Percentiles rank a stretch among this genome's conserved stretches.
These are phyloP conservation scores for Heliconius aoede DNA, from an alignment of 2,888 invertebrate species.

Conservation along the genomic window DNA sequence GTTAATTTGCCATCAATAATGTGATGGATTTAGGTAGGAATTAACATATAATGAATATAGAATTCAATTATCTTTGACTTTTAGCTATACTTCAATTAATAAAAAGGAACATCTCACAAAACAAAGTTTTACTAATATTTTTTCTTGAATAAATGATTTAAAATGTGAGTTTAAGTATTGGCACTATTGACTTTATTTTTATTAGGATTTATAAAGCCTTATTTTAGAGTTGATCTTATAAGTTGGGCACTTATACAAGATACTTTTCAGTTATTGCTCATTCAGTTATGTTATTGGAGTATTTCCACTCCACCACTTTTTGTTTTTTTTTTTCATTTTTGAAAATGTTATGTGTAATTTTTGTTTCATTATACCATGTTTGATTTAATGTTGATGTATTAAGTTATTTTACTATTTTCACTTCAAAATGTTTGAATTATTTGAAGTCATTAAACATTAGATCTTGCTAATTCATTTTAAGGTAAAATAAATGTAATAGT, in stretches of 20 bases:
- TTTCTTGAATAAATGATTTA: neutral
- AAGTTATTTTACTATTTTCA: neutral
- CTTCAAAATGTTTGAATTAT: neutral
- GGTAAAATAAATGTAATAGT: neutral
- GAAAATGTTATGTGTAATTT: neutral
- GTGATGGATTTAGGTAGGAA: neutral
- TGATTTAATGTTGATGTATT: slow-evolving; percentile 2
- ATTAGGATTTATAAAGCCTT: neutral
- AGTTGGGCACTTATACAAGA: neutral
- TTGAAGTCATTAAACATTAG: neutral
- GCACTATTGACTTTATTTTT: neutral
- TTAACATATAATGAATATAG: neutral
- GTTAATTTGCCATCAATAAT: slow-evolving; percentile 3
- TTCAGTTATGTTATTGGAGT: neutral
- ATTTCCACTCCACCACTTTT: too few species aligned
- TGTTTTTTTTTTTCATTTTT: neutral
- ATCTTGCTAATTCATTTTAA: neutral
- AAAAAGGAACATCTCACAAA: neutral
- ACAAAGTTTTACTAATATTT: neutral
- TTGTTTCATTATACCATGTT: neutral
- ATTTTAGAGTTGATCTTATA: neutral
- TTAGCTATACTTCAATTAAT: neutral
- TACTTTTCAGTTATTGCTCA: neutral
- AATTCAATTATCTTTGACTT: neutral
- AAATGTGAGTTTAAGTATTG: neutral